These are phyloP conservation scores for Silurus asotus DNA, from an alignment of 2,113 vertebrate genomes.

Conservation along the genomic window DNA sequence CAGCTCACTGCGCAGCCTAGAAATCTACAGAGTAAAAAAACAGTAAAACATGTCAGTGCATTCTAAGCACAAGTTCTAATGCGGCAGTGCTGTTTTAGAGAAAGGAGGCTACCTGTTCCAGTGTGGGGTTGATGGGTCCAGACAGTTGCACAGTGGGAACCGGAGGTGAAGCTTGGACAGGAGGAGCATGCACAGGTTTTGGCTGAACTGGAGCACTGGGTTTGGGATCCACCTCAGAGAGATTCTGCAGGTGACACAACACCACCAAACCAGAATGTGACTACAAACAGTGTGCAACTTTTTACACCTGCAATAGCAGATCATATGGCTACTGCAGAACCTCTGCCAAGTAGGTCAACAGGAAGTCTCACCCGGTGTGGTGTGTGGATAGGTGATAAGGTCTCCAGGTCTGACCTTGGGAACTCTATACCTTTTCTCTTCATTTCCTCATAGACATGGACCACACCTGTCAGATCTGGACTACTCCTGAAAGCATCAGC, in stretches of 20 bases:
- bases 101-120: constrained; percentile 84
- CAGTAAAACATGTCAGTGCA: not conserved
- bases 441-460: constrained; percentile 96
- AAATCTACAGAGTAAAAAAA: constrained; percentile 74
- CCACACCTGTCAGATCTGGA: constrained; percentile 95
- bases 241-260: constrained; percentile 71
- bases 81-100: not conserved
- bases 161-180: constrained; percentile 72
- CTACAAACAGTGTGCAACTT: not conserved
- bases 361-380: constrained; percentile 85
- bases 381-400: constrained; percentile 94
- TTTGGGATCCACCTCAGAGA: constrained; percentile 87
- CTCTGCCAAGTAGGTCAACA: not conserved
- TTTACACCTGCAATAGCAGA: not conserved
- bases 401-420: constrained; percentile 90
- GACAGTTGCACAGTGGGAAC: constrained; percentile 77
- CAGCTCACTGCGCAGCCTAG: constrained; percentile 90
- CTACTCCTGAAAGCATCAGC: constrained; percentile 97
- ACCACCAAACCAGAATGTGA: constrained; percentile 12
- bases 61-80: not conserved
- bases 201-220: constrained; percentile 74
- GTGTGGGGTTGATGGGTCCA: constrained; percentile 87
- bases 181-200: constrained; percentile 69
- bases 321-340: not conserved
- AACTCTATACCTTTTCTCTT: constrained; percentile 98